Percentiles rank a stretch among this genome's conserved stretches.
Conservation (phyloP, 2,797 vertebrate species). For the Cyprinodon diabolis region DNA sequence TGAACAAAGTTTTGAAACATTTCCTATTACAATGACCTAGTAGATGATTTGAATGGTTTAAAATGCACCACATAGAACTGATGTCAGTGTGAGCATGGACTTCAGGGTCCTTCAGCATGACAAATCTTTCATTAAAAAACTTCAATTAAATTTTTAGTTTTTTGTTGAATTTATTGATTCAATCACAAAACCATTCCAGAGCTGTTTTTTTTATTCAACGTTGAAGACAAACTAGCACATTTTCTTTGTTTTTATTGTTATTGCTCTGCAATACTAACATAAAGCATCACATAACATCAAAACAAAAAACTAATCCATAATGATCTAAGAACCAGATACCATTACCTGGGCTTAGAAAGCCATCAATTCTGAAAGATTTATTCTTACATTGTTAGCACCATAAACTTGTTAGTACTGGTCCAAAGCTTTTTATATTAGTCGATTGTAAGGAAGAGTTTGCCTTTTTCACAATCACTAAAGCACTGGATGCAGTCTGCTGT, state of each 20-base stretch:
- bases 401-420: not conserved
- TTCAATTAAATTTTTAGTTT: not conserved
- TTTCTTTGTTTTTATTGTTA: not conserved
- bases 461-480: conserved; percentile 11
- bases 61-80: not conserved
- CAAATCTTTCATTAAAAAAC: not conserved
- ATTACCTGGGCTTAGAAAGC: conserved; percentile 2
- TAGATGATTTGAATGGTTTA: conserved; percentile 27
- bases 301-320: conserved; percentile 3
- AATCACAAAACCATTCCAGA: not conserved
- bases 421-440: conserved; percentile 12
- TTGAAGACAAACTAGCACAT: not conserved
- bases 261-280: not conserved
- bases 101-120: not conserved
- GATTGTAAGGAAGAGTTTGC: not conserved
- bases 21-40: conserved; percentile 44
- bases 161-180: not conserved
- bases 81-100: not conserved
- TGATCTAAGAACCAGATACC: not conserved
- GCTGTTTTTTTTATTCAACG: not conserved
- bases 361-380: not conserved
- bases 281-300: not conserved
- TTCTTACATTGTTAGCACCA: conserved; percentile 1
- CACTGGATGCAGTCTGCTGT: conserved; percentile 1
- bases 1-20: conserved; percentile 36